A percentile compares a stretch with the other conserved stretches of the same genome.
These are phyloP conservation scores for Dendroctonus ponderosae DNA, from an alignment of 1,140 invertebrate species.

Conservation along the genomic window DNA sequence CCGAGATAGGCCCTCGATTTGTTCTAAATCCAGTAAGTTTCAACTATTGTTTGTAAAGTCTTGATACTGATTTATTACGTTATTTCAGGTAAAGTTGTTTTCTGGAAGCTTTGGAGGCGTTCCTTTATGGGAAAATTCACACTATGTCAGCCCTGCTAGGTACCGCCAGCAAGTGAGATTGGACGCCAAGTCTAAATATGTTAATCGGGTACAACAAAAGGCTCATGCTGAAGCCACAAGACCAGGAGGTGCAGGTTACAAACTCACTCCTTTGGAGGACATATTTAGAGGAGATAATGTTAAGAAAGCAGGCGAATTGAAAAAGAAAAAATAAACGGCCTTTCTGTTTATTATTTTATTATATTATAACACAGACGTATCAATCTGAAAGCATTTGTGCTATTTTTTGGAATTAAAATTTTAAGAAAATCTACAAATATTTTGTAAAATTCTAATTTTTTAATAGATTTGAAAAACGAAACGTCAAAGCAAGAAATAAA, in stretches of 20 bases:
- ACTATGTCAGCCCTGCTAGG: constrained; percentile 88
- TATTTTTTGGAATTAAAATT: too few species aligned
- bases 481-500: too few species aligned
- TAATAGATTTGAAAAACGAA: too few species aligned
- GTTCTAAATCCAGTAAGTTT: constrained; percentile 86
- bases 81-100: constrained; percentile 69
- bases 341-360: too few species aligned
- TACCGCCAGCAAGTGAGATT: constrained; percentile 69
- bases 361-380: too few species aligned
- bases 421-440: too few species aligned
- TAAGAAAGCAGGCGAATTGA: constrained; percentile 33
- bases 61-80: background rate
- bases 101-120: constrained; percentile 90
- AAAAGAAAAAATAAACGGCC: constrained; percentile 23
- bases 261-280: constrained; percentile 60
- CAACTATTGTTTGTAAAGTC: background rate
- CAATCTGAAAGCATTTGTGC: too few species aligned
- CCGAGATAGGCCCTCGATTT: constrained; percentile 96
- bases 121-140: constrained; percentile 90
- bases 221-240: constrained; percentile 66
- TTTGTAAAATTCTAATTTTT: too few species aligned
- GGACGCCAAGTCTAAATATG: constrained; percentile 73
- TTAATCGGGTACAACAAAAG: constrained; percentile 72
- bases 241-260: constrained; percentile 66
- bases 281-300: constrained; percentile 62